Evolutionary conservation across 2,888 invertebrate species (phyloP).

Genomic region (Ormyrus labotus): DNA sequence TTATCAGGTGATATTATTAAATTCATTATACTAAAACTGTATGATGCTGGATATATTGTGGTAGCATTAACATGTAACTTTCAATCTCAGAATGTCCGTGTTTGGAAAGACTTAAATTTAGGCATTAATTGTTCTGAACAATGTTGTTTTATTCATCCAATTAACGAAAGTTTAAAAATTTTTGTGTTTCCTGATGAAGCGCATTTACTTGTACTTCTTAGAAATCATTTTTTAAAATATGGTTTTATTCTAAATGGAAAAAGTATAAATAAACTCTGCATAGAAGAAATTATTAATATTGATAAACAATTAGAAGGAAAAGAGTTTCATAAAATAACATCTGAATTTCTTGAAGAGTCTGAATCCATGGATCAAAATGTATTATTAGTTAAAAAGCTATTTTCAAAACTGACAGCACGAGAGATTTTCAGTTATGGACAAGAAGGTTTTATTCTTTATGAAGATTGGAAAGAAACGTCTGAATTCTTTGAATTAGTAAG

Average conservation of each 20-base stretch:
- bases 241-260: conserved; percentile 44
- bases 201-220: conserved; percentile 19
- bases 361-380: background rate
- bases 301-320: background rate
- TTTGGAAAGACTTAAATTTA: conserved; percentile 38
- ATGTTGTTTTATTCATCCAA: conserved; percentile 45
- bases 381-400: conserved; percentile 13
- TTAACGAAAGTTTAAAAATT: conserved; percentile 30
- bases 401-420: conserved; percentile 22
- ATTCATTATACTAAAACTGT: conserved; percentile 49
- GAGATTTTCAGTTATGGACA: conserved; percentile 22
- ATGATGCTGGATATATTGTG: conserved; percentile 53
- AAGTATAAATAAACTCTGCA: conserved; percentile 21
- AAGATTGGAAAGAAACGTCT: conserved; percentile 41
- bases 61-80: conserved; percentile 53
- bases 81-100: conserved; percentile 1
- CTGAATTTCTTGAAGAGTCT: conserved; percentile 2
- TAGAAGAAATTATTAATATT: conserved; percentile 32
- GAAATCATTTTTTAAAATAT: conserved; percentile 37
- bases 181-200: conserved; percentile 45
- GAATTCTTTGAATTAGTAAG: conserved; percentile 26
- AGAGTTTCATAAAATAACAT: background rate
- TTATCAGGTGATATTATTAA: conserved; percentile 52
- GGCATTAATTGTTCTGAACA: background rate
- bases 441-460: background rate